Conservation (phyloP, 2,888 invertebrate genomes). For the Bellardia bayeri region DNA sequence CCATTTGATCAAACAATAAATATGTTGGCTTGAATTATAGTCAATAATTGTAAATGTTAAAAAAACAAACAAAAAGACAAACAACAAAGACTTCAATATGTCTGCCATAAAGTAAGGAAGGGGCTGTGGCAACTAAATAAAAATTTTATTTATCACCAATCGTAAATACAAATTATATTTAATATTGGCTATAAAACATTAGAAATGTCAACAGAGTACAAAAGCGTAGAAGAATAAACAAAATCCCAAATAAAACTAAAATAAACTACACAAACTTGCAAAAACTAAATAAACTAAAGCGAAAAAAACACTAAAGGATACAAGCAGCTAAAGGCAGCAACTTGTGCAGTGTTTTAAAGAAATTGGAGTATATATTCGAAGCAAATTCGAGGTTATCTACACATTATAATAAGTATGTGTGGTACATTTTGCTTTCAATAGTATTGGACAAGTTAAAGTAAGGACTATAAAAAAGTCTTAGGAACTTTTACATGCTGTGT, state of each 20-base stretch:
- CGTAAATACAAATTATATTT: slow-evolving; percentile 71
- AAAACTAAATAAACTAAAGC: slow-evolving; percentile 52
- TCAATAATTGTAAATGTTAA: slow-evolving; percentile 7
- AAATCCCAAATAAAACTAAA: slow-evolving; percentile 17
- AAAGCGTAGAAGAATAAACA: not conserved
- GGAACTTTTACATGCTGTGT: slow-evolving; percentile 30
- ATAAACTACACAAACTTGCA: slow-evolving; percentile 22
- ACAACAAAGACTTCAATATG: slow-evolving; percentile 37
- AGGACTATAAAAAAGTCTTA: slow-evolving; percentile 44
- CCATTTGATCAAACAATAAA: slow-evolving; percentile 17
- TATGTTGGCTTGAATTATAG: slow-evolving; percentile 31
- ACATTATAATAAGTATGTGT: not conserved
- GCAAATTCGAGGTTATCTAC: not conserved
- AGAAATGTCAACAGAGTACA: slow-evolving; percentile 45
- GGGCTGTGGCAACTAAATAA: slow-evolving; percentile 10
- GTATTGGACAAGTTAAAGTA: slow-evolving; percentile 54
- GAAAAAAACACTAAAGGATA: slow-evolving; percentile 12
- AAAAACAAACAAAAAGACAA: slow-evolving; percentile 5
- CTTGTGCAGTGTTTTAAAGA: not conserved
- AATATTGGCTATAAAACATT: slow-evolving; percentile 58
- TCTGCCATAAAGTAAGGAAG: slow-evolving; percentile 49
- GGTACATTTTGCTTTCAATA: slow-evolving; percentile 4
- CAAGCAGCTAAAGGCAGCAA: slow-evolving; percentile 22
- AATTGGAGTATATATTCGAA: not conserved
- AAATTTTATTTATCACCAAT: slow-evolving; percentile 64